Evolutionary conservation across 2,888 invertebrate genomes (phyloP), one percentile per base, ranked within the genome.

Genomic region (Zeuzera pyrina): DNA sequence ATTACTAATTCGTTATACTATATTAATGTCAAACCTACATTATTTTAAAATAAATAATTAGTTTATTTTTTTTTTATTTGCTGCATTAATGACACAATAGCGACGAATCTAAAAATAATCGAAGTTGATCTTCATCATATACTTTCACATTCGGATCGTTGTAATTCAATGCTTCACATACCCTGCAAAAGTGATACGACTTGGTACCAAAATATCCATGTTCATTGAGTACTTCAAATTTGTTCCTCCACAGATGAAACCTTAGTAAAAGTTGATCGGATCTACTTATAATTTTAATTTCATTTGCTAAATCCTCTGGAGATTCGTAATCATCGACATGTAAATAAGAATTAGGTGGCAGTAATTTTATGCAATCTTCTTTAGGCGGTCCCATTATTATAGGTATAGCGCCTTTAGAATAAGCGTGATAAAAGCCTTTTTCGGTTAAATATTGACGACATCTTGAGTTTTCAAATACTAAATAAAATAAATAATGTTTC

Each of bases 371-470:
- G 42, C 73, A 73, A 32, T 76, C 88, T 76, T 49, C 76, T 60
- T 28, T 33, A 1, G 78, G 54, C 2, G 87, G 77, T 0, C 91
- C 91, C 84, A 89, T 86, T 23, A 91, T 86, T 2, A 91, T 64
- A 0, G 91, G 91, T 15, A 90, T 85, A 0, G 88, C 76, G 10
- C 85, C 83, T 57, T 88, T 89, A 2, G 65, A 49, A 45, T 86
- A 89, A 0, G 87, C 88, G 43, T 90, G 85, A 78, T 89, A 87
- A 66, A 87, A 91, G 1, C 86, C 54, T 56, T 91, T 91, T 52
- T 91, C 91, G 0, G 90, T 91, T 27, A 91, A 61, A 47, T 91
- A 91, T 52, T 91, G 88, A 3, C 74, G 72, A 50, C 91, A 91
- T 44, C 87, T 85, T 0, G 88, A 86, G 52, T 91, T 91, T 60